A percentile compares a stretch with the other conserved stretches of the same genome.
Conservation (phyloP, 2,113 vertebrate genomes). For the Poecile atricapillus region DNA sequence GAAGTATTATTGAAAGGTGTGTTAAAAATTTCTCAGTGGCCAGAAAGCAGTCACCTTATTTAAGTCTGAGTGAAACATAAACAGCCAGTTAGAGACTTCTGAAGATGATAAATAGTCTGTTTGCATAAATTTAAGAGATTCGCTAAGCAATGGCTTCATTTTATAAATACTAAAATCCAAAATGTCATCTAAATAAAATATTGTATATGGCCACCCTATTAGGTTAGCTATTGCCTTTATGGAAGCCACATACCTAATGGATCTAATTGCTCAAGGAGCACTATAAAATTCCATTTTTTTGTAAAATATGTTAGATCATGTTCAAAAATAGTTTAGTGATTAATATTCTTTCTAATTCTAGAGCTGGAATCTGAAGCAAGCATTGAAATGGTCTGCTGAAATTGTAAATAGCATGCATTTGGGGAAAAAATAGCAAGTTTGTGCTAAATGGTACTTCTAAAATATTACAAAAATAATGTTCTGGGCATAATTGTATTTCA, state of each 20-base stretch:
- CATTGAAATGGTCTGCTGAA: slow-evolving; percentile 12
- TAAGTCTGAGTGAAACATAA: slow-evolving; percentile 18
- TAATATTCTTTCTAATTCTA: slow-evolving; percentile 59
- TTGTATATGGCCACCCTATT: slow-evolving; percentile 22
- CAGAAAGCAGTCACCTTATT: slow-evolving; percentile 9
- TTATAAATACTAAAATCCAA: slow-evolving; percentile 57
- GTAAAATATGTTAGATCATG: slow-evolving; percentile 29
- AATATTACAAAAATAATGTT: slow-evolving; percentile 42
- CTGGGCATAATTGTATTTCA: slow-evolving; percentile 48
- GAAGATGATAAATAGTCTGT: slow-evolving; percentile 8
- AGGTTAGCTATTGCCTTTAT: slow-evolving; percentile 49
- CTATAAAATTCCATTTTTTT: neutral
- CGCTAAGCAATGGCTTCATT: neutral
- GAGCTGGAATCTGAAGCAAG: slow-evolving; percentile 38
- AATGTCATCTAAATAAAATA: slow-evolving; percentile 34
- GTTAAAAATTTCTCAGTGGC: neutral
- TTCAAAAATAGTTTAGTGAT: slow-evolving; percentile 41
- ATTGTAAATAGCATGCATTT: slow-evolving; percentile 47
- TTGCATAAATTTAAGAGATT: slow-evolving; percentile 16
- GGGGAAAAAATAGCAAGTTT: slow-evolving; percentile 32
- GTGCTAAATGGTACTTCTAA: slow-evolving; percentile 17
- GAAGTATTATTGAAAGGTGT: neutral
- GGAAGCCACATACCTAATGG: slow-evolving; percentile 40
- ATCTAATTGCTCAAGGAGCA: slow-evolving; percentile 54
- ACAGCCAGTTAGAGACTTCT: neutral